phyloP scores from a whole-genome alignment of 2,888 invertebrate species.

The Eulithis testata region DNA sequence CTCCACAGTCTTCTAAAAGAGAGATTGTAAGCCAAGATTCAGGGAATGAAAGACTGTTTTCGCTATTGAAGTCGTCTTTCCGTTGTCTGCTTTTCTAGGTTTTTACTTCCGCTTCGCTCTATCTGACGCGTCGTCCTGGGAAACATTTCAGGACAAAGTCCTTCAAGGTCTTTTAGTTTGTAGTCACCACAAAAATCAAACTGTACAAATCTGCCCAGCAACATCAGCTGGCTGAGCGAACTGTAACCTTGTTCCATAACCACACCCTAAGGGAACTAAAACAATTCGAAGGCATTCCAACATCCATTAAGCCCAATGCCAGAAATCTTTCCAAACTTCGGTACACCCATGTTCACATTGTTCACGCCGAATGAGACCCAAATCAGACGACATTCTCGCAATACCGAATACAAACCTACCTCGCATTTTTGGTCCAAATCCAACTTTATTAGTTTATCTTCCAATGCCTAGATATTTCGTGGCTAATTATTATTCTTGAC shows the following conservation, averaged over 20 bases:
- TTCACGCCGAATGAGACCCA: neutral
- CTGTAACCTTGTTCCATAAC: neutral
- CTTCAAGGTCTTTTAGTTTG: too few species aligned
- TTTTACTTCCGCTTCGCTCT: too few species aligned
- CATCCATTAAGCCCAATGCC: neutral
- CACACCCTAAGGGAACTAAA: neutral
- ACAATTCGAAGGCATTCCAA: neutral
- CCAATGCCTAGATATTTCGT: conserved; percentile 43
- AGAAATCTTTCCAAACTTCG: neutral
- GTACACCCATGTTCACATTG: neutral
- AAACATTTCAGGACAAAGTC: too few species aligned
- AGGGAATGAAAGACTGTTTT: too few species aligned
- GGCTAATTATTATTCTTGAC: conserved; percentile 1
- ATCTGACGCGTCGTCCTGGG: too few species aligned
- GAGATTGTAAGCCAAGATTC: too few species aligned
- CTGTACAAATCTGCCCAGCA: too few species aligned
- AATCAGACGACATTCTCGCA: conserved; percentile 3
- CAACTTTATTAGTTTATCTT: conserved; percentile 47
- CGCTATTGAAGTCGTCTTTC: too few species aligned
- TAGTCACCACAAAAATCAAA: too few species aligned
- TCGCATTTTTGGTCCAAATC: conserved; percentile 32
- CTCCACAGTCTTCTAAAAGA: too few species aligned
- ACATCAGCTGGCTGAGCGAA: too few species aligned
- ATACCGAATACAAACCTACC: conserved; percentile 40
- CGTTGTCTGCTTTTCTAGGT: too few species aligned